Conservation (phyloP, 1,140 invertebrate genomes). For the Neoseiulus cucumeris region DNA sequence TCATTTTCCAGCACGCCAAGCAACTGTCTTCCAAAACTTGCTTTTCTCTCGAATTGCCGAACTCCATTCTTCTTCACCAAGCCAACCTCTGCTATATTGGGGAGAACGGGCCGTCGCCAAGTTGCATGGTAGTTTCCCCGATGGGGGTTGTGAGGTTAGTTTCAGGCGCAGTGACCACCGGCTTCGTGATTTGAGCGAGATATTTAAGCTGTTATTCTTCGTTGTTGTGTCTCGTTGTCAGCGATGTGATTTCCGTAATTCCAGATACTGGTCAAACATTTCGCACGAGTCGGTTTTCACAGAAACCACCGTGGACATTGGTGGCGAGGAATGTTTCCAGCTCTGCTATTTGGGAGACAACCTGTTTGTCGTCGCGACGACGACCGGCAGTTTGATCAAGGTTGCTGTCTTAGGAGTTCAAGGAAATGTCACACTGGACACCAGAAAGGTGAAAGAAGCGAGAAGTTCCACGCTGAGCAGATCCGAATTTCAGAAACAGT, state of each 20-base stretch:
- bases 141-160: not conserved
- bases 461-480: not conserved
- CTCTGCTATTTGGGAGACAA: not conserved
- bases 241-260: not conserved
- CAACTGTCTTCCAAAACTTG: not conserved
- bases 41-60: conserved; percentile 2
- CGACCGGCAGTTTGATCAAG: not conserved
- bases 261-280: conserved; percentile 2
- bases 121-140: not conserved
- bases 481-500: no score
- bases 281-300: not conserved
- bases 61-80: not conserved
- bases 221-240: no score
- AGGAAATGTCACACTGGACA: not conserved
- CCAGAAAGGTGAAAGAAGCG: not conserved
- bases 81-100: not conserved
- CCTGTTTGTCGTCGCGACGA: not conserved
- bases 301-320: not conserved
- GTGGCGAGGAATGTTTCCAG: conserved; percentile 2
- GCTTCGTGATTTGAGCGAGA: no score
- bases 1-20: not conserved
- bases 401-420: not conserved
- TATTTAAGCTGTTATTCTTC: no score
- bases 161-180: not conserved
- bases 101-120: not conserved